Base-by-base conservation (phyloP, 64 coral and sea anemone species). In the Dendrophyllia cribrosa region DNA sequence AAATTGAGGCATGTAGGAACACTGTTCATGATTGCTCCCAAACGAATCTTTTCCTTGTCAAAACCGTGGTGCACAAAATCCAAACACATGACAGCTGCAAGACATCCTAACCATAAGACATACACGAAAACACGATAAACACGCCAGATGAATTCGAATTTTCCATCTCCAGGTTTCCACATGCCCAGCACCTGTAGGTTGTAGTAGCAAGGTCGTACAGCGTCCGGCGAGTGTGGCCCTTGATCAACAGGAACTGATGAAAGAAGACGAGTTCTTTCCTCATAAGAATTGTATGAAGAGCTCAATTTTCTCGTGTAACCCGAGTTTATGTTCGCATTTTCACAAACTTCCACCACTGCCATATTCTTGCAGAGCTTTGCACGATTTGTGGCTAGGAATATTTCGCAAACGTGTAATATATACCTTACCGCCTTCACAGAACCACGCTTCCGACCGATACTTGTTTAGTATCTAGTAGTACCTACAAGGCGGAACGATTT, bases 21-120 rank as follows among this genome's bases (percentile, higher is more conserved):
- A 22, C 93, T 95, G 72, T 95, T 95, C 58, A 95, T 52, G n/a
- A 95, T 89, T 78, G 90, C 93, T 67, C 93, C 20, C 4, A 59
- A 4, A 24, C 86, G 78, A 62, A 95, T 76, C 49, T 25, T 83
- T 53, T 78, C 63, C 25, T 68, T 95, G 21, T 56, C 22, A 50
- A 90, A 95, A 20, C 93, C 93, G 45, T 95, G 78, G 80, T 95
- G 93, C 4, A 95, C 80, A 86, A 95, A 95, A 76, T 95, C 93
- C 71, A 95, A 70, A 78, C 93, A 95, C 88, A 90, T 85, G 15
- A 95, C 64, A 46, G 78, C 93, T 51, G 7, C 68, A 12, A 95
- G 79, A 66, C 79, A 65, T 49, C 12, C 93, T 8, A 95, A n/a
- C 93, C 93, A 95, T 9, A 95, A 15, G 9, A 95, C 13, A 20